Evolutionary conservation across 2,888 invertebrate genomes (phyloP).

Genomic region (Morpho helenor): DNA sequence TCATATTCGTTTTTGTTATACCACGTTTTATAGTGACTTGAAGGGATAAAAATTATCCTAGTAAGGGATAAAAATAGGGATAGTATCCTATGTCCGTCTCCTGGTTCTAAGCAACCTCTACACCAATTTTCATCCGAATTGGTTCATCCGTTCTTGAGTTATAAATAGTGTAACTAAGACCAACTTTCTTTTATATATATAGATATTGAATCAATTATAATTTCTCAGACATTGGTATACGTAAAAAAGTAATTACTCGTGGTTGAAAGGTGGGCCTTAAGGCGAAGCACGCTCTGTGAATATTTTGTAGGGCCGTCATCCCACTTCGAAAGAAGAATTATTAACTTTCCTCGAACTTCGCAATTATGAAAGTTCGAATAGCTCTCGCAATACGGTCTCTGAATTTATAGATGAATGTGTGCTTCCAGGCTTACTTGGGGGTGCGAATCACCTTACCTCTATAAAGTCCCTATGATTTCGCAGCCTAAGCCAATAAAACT

Average conservation of each 20-base stretch:
- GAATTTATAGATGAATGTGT: constrained; percentile 78
- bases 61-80: no score
- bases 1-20: no score
- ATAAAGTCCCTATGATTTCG: constrained; percentile 35
- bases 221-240: constrained; percentile 5
- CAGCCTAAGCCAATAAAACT: constrained; percentile 37
- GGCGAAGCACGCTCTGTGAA: constrained; percentile 68
- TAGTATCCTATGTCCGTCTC: no score
- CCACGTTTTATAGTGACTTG: no score
- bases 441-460: constrained; percentile 40
- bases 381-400: constrained; percentile 74
- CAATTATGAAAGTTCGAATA: constrained; percentile 80
- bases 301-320: constrained; percentile 75
- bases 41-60: no score
- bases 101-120: no score
- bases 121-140: no score
- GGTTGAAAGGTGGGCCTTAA: constrained; percentile 57
- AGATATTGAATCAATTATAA: constrained; percentile 3
- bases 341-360: constrained; percentile 77
- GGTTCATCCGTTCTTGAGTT: no score
- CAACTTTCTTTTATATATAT: no score
- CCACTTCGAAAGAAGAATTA: constrained; percentile 78
- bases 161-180: no score
- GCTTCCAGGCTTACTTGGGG: constrained; percentile 45
- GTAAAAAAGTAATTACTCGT: constrained; percentile 35